A percentile compares a stretch with the other conserved stretches of the same genome.
phyloP scores from a whole-genome alignment of 2,113 vertebrate species.

The Hiodon tergisus region DNA sequence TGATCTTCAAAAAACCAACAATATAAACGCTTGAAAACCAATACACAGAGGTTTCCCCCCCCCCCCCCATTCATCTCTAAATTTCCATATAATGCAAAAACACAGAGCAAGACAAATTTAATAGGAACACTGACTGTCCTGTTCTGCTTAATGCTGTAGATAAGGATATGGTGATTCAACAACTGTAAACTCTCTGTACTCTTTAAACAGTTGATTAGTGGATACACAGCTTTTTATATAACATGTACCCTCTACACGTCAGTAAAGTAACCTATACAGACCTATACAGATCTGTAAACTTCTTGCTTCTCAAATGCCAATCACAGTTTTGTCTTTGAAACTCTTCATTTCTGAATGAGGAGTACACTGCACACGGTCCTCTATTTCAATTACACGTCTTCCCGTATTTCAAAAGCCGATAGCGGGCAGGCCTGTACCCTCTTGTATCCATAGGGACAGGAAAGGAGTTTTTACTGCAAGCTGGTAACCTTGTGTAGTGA shows the following conservation, averaged over 20 bases:
- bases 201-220: not conserved
- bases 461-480: not conserved
- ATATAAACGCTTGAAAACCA: constrained; percentile 16
- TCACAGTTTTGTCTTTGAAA: constrained; percentile 7
- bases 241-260: not conserved
- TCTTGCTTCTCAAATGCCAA: constrained; percentile 4
- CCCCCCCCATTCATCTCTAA: not conserved
- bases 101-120: constrained; percentile 4
- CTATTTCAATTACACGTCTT: not conserved
- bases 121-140: not conserved
- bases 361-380: not conserved
- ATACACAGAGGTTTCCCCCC: not conserved
- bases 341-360: not conserved
- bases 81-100: constrained; percentile 8
- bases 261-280: not conserved
- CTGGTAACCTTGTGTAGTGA: not conserved
- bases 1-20: constrained; percentile 15
- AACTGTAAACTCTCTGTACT: constrained; percentile 1
- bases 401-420: not conserved
- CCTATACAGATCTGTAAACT: constrained; percentile 1
- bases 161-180: not conserved
- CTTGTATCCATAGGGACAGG: not conserved
- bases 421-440: not conserved
- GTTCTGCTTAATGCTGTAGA: not conserved
- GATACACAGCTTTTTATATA: not conserved